Base-by-base conservation (phyloP, 2,888 invertebrate genomes). In the Eretmocerus hayati region DNA sequence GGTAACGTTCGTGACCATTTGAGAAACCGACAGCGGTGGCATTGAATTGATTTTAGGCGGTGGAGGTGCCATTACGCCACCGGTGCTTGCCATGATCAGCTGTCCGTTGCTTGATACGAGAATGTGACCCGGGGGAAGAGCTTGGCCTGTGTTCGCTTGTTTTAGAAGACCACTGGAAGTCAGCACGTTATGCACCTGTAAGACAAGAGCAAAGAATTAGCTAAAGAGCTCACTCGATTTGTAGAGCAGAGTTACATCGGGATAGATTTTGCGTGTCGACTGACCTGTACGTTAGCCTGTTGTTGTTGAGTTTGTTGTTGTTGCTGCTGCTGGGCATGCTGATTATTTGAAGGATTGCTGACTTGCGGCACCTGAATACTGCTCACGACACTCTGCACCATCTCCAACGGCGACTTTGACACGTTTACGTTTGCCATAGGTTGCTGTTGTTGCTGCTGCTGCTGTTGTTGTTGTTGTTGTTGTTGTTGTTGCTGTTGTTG, bases 61-160 rank as follows among this genome's bases (percentile, higher is more conserved):
- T 2, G 84, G 83, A 19, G 83, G 83, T 48, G 81, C 83, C 74
- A 82, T 83, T 31, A 76, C 77, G 48, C 77, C 79, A 35, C 65
- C 70, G 21, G 74, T 74, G 50, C 72, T 78, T 0, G 84, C 82
- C 68, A 86, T 82, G 38, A 86, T 81, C 20, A 85, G 75, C 63
- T 86, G 86, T 0, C 85, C 85, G 18, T 83, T 84, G 19, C 85
- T 84, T 0, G 85, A 84, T 46, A 86, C 84, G n/a, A 86, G 72
- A 55, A 86, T 84, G 64, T 86, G 85, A 18, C 84, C 83, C 1
- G 83, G 79, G 15, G 77, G 78, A 52, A 78, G 61, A 20, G 70
- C 72, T 16, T 75, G 72, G 5, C 68, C 69, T 13, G 42, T 33
- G 5, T 72, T 68, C n/a, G 74, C 71, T 54, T 75, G 74, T 57